Evolutionary conservation across 2,113 vertebrate genomes (phyloP), one percentile per base, ranked within the genome.

Genomic region (Engystomops pustulosus): DNA sequence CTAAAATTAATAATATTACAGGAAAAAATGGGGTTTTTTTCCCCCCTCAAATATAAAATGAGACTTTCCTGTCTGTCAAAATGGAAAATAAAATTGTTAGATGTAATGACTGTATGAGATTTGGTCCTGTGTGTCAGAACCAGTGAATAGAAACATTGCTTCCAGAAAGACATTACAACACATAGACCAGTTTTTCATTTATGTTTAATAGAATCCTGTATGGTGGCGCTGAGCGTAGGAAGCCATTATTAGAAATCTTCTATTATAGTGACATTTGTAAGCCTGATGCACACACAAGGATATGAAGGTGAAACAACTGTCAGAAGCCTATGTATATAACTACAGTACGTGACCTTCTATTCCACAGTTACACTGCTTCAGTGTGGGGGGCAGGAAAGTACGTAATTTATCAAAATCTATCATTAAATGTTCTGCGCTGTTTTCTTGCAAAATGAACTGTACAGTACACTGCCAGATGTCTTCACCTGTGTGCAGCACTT

Each of bases 191-290:
- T n/a, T 30, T 76, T 53, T 53, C 47, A 76, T 76, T 76, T 53
- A 36, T 18, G 44, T 55, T 76, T 76, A 76, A 55, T 76, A 76
- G 47, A 17, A 76, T 76, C 32, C 45, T 36, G 72, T 36, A 36
- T 30, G 20, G 47, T 14, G 20, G 30, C 36, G 49, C 30, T 76
- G 72, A 55, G 30, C 3, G 30, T 75, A 53, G 47, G n/a, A 58
- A 38, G 32, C 12, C 49, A 53, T 53, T 53, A 75, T 53, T 53
- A 53, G 4, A 47, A 75, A 75, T 53, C 72, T 30, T 75, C 15
- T 15, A 53, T 36, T 75, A 27, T 12, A 18, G 27, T 53, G 72
- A 53, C 72, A 49, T 74, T 74, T 75, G 72, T 34, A 74, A 75
- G 47, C 23, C 49, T 5, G 27, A 18, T 75, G 72, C 47, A 53